Evolutionary conservation across 2,113 vertebrate genomes (phyloP).

Genomic region (Madoqua kirkii): DNA sequence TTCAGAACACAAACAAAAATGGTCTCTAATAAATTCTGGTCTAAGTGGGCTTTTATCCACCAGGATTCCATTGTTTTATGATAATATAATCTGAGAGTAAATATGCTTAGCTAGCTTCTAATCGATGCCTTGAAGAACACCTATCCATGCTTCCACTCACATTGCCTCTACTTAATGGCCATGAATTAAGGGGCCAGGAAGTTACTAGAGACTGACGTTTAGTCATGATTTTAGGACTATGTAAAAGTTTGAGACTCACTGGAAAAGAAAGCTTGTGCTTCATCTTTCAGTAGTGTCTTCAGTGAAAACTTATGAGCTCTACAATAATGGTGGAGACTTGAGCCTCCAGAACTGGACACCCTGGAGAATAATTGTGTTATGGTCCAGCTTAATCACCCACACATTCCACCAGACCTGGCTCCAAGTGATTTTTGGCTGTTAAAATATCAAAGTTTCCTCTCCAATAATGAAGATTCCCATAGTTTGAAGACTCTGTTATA

Average conservation of each 20-base stretch:
- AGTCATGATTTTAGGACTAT: neutral
- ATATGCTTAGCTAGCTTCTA: neutral
- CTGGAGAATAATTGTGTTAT: neutral
- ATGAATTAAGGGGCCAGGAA: neutral
- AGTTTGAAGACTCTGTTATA: neutral
- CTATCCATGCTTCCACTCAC: neutral
- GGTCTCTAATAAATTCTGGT: neutral
- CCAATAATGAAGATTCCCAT: neutral
- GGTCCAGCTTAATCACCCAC: neutral
- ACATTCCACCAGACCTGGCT: neutral
- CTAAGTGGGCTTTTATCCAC: slow-evolving; percentile 11
- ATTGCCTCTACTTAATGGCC: neutral
- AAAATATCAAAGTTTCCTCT: neutral
- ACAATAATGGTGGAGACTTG: neutral
- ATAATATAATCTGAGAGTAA: neutral
- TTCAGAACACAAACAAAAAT: neutral
- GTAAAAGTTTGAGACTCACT: neutral
- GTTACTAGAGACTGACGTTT: neutral
- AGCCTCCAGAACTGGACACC: neutral
- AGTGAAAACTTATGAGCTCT: neutral
- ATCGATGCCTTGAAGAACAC: neutral
- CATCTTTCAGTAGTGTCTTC: neutral
- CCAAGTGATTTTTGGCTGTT: neutral
- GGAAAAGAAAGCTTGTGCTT: neutral
- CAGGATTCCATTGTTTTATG: neutral